Evolutionary conservation across 2,888 invertebrate species (phyloP).

Genomic region (Patella caerulea): DNA sequence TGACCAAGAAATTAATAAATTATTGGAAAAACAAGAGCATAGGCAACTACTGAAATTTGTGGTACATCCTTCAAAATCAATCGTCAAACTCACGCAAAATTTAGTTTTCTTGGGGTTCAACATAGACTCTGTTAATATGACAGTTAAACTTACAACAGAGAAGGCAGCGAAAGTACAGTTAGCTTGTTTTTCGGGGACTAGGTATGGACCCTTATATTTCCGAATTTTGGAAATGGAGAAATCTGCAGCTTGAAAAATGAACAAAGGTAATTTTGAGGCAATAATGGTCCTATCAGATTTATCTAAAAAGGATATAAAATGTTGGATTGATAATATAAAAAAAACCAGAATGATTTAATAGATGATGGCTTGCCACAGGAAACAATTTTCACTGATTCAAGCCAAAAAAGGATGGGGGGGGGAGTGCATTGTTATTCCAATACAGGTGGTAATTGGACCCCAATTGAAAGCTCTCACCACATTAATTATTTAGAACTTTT

Average conservation of each 20-base stretch:
- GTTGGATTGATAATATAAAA: constrained; percentile 18
- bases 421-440: too few species aligned
- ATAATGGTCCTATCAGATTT: not conserved
- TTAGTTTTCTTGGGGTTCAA: not conserved
- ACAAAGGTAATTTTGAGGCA: constrained; percentile 26
- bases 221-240: constrained; percentile 23
- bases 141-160: not conserved
- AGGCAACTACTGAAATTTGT: too few species aligned
- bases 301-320: constrained; percentile 18
- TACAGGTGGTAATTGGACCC: too few species aligned
- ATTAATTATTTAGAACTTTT: too few species aligned
- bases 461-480: too few species aligned
- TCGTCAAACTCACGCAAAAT: not conserved
- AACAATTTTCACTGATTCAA: too few species aligned
- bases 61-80: constrained; percentile 16
- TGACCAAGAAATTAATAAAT: too few species aligned
- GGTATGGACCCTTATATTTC: constrained; percentile 21
- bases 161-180: not conserved
- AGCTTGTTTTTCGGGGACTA: constrained; percentile 13
- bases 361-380: too few species aligned
- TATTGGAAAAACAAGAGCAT: too few species aligned
- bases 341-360: too few species aligned
- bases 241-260: constrained; percentile 19
- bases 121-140: too few species aligned
- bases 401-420: too few species aligned